Conservation (phyloP, 2,888 invertebrate species). For the Trichogramma dendrolimi region DNA sequence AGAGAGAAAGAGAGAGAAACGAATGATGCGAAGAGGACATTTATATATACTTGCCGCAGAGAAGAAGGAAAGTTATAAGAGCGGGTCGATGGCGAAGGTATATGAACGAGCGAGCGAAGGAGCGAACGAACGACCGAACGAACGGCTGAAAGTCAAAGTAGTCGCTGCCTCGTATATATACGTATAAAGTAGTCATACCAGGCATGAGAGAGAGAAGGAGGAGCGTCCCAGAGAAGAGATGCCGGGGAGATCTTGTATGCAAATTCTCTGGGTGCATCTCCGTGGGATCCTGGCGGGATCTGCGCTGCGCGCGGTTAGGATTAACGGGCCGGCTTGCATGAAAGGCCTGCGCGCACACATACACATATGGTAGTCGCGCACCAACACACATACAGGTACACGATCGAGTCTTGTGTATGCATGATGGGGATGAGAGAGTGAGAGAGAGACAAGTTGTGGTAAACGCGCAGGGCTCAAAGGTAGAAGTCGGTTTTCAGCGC, state of each 20-base stretch:
- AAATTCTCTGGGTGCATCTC: conserved; percentile 52
- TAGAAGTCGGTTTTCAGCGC: no score
- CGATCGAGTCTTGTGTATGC: neutral
- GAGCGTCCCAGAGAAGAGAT: conserved; percentile 38
- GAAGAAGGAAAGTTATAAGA: conserved; percentile 26
- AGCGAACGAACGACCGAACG: conserved; percentile 26
- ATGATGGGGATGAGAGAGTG: conserved; percentile 5
- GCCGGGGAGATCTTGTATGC: conserved; percentile 52
- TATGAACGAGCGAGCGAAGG: conserved; percentile 13
- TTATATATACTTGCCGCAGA: neutral
- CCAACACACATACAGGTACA: conserved; percentile 12
- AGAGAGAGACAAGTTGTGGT: neutral
- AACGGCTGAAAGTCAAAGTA: conserved; percentile 17
- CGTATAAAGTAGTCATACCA: conserved; percentile 9
- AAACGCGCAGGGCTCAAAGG: no score
- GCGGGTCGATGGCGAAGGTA: conserved; percentile 38
- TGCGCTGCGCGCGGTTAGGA: conserved; percentile 40
- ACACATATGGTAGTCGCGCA: conserved; percentile 16
- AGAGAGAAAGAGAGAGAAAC: conserved; percentile 33
- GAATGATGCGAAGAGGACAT: conserved; percentile 31
- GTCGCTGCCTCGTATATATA: conserved; percentile 4
- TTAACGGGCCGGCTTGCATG: conserved; percentile 52
- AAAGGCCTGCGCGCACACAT: conserved; percentile 40
- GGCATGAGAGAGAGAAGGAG: conserved; percentile 27
- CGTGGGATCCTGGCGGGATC: conserved; percentile 52